Conservation (phyloP, 1,140 invertebrate species). For the Akabosia matsudoensis region DNA sequence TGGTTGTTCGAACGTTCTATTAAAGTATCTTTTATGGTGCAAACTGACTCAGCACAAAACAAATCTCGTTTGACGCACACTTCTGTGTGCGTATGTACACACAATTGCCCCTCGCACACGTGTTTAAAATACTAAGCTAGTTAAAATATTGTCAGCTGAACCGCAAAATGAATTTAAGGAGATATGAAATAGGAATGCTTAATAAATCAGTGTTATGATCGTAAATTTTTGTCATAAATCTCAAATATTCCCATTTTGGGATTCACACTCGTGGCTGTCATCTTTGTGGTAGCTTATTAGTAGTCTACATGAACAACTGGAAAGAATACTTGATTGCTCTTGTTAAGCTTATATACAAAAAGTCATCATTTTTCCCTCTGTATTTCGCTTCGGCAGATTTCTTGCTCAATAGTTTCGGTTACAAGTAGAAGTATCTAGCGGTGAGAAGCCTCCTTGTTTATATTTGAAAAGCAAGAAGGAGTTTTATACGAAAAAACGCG, state of each 20-base stretch:
- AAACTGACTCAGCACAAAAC: too few relatives aligned
- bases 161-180: neutral
- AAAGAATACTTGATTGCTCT: neutral
- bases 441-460: too few relatives aligned
- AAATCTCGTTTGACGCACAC: too few relatives aligned
- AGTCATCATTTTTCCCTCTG: neutral
- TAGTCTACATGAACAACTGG: neutral
- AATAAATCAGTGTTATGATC: constrained; percentile 14
- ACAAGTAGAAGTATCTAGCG: too few relatives aligned
- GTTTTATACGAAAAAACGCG: too few relatives aligned
- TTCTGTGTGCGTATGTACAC: too few relatives aligned
- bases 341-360: neutral
- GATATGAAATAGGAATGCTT: neutral
- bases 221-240: constrained; percentile 15
- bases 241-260: constrained; percentile 10
- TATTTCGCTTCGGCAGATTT: too few relatives aligned
- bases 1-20: too few relatives aligned
- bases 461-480: too few relatives aligned
- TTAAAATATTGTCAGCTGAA: neutral
- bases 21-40: too few relatives aligned
- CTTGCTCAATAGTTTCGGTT: too few relatives aligned
- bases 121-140: constrained; percentile 11
- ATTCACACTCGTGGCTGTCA: neutral
- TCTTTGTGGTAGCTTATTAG: constrained; percentile 11
- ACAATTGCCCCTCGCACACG: too few relatives aligned